Percentiles rank a stretch among this genome's conserved stretches.
phyloP scores from a whole-genome alignment of 2,113 vertebrate species.

The Ceyx margarethae region DNA sequence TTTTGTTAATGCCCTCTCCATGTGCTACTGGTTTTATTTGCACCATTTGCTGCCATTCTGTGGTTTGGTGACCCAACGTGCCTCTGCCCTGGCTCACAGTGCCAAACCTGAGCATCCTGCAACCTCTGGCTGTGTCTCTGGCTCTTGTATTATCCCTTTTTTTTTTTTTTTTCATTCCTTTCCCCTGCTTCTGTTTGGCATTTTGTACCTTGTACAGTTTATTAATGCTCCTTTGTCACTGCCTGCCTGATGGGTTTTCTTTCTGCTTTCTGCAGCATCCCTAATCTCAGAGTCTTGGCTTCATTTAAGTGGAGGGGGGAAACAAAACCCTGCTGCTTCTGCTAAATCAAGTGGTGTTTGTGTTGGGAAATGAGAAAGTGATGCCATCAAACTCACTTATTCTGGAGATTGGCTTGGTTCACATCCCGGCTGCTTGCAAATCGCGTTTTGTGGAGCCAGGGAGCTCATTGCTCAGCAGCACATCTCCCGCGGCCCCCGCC shows the following conservation, averaged over 20 bases:
- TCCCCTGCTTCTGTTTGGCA: fast-evolving
- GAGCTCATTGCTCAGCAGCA: background rate
- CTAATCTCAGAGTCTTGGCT: slow-evolving; percentile 14
- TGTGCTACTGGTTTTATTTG: slow-evolving; percentile 1
- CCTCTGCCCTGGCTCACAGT: background rate
- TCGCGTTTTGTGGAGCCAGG: background rate
- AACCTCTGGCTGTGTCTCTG: background rate
- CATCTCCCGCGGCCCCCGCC: background rate
- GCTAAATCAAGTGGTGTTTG: slow-evolving; percentile 61
- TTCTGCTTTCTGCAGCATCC: slow-evolving; percentile 30
- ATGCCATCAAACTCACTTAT: slow-evolving; percentile 58
- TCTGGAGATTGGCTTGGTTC: background rate
- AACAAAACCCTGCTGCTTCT: slow-evolving; percentile 48
- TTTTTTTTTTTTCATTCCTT: background rate
- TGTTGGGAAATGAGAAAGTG: slow-evolving; percentile 56
- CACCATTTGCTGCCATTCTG: slow-evolving; percentile 5
- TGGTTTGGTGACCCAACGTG: background rate
- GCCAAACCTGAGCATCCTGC: background rate
- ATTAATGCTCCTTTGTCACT: slow-evolving; percentile 17
- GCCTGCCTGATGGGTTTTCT: slow-evolving; percentile 30
- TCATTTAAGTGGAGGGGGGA: background rate
- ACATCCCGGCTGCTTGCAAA: background rate
- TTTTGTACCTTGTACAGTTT: background rate
- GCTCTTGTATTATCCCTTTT: background rate
- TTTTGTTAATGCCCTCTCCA: background rate